A percentile compares a stretch with the other conserved stretches of the same genome.
phyloP scores from a whole-genome alignment of 2,797 vertebrate species.

The Labeo calbasu region DNA sequence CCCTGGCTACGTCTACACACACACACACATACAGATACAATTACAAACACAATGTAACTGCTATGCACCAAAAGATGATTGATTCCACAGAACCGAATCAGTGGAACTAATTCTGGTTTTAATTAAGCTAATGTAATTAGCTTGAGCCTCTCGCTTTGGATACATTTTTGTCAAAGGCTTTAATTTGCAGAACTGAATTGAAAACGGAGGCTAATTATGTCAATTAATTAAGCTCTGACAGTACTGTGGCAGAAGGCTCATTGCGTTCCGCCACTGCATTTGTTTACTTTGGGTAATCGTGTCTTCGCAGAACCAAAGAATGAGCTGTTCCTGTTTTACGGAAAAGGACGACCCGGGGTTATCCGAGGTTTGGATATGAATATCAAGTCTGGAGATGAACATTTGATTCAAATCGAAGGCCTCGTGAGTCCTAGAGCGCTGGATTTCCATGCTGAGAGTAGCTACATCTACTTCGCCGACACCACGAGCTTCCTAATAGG shows the following conservation, averaged over 20 bases:
- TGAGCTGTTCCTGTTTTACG: constrained; percentile 88
- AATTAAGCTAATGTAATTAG: constrained; percentile 78
- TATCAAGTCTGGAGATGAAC: constrained; percentile 82
- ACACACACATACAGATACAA: neutral
- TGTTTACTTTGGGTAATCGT: constrained; percentile 67
- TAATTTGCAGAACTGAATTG: constrained; percentile 72
- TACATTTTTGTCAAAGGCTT: constrained; percentile 70
- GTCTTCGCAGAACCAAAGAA: constrained; percentile 84
- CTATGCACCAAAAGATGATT: constrained; percentile 71
- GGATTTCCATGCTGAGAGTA: constrained; percentile 84
- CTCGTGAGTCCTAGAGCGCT: constrained; percentile 86
- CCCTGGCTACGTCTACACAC: neutral
- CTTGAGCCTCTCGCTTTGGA: constrained; percentile 66
- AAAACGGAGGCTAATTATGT: constrained; percentile 71
- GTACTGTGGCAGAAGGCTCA: constrained; percentile 52
- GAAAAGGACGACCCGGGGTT: constrained; percentile 87
- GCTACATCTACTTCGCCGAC: constrained; percentile 88
- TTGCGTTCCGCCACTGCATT: neutral
- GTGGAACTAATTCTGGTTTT: constrained; percentile 75
- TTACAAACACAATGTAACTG: constrained; percentile 54
- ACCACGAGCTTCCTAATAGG: constrained; percentile 88
- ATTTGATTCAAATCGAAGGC: constrained; percentile 86
- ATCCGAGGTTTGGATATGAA: constrained; percentile 86
- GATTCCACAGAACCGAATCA: constrained; percentile 70
- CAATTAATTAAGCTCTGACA: constrained; percentile 76